Evolutionary conservation across 1,140 invertebrate species (phyloP), one percentile per base, ranked within the genome.

Genomic region (Procambarus clarkii): DNA sequence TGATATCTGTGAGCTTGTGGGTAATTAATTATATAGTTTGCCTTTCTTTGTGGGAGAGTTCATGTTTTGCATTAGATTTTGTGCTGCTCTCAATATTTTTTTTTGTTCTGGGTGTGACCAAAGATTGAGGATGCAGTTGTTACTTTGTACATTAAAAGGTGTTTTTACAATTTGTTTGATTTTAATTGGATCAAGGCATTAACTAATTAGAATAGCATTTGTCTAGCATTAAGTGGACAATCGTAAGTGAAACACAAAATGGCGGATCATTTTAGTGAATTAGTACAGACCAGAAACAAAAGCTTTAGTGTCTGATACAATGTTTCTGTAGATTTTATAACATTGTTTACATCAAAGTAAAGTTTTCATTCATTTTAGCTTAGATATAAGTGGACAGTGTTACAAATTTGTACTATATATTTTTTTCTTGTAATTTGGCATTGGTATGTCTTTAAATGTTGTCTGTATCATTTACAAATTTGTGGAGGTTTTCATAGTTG

Each of bases 171-270:
- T 58, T 50, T 18, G 21, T 86, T 64, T 76, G 50, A 34, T 80
- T 81, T 84, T 85, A 76, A 85, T 82, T 89, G 77, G 82, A 84
- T 58, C 44, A 84, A 91, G 88, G 88, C 88, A 91, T 91, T 91
- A 91, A 91, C 64, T 78, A 44, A 48, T 69, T 91, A 91, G 88
- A 78, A 78, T 91, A 91, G 88, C 88, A 91, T 91, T 91, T 91
- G 80, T 77, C 69, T 91, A 91, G 88, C 54, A 48, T 91, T 91
- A 91, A 91, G 83, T 58, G 84, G 46, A 34, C n/a, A 50, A 79
- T 79, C 54, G 44, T 86, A 76, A 64, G 79, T 91, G 88, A 91
- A 91, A 91, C 88, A 91, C 88, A 91, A 85, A 77, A 77, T 78
- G 85, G 71, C 85, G 54, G 74, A 87, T 87, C 48, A 58, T 9